phyloP scores from a whole-genome alignment of 1,140 invertebrate species.

The Gonatopus flavifemur region DNA sequence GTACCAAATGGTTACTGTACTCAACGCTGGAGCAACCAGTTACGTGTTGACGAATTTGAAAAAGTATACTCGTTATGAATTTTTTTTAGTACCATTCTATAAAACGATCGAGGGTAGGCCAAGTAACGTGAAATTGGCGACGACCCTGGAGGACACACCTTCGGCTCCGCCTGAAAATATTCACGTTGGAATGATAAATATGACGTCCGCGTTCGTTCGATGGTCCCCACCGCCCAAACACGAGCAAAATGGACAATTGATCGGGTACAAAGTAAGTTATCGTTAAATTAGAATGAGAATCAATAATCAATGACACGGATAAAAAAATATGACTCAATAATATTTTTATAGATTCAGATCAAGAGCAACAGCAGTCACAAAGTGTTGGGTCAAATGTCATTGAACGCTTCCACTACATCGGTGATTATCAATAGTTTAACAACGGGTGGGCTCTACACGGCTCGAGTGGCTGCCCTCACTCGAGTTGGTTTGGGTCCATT shows the following conservation, averaged over 20 bases:
- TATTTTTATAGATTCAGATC: slow-evolving; percentile 65
- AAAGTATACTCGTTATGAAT: slow-evolving; percentile 85
- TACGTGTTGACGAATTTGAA: slow-evolving; percentile 73
- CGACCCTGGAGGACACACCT: slow-evolving; percentile 73
- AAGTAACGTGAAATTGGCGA: slow-evolving; percentile 71
- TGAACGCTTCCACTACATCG: slow-evolving; percentile 73
- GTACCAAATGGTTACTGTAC: slow-evolving; percentile 71
- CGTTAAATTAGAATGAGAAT: too few relatives aligned
- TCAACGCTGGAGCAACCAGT: slow-evolving; percentile 66
- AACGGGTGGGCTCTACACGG: slow-evolving; percentile 70
- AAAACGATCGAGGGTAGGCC: slow-evolving; percentile 82
- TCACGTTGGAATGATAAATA: slow-evolving; percentile 80
- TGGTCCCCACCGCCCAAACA: slow-evolving; percentile 80
- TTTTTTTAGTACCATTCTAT: slow-evolving; percentile 86
- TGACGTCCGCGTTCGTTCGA: slow-evolving; percentile 74
- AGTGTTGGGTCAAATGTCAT: slow-evolving; percentile 69
- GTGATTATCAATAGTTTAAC: slow-evolving; percentile 74
- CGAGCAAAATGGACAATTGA: slow-evolving; percentile 79
- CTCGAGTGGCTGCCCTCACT: slow-evolving; percentile 74
- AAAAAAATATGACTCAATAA: too few relatives aligned
- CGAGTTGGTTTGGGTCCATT: slow-evolving; percentile 70
- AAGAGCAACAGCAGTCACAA: slow-evolving; percentile 65
- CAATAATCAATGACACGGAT: too few relatives aligned
- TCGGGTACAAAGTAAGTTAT: slow-evolving; percentile 80
- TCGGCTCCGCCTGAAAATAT: slow-evolving; percentile 79